Percentiles rank a stretch among this genome's conserved stretches.
These are phyloP conservation scores for Naso thynnoides DNA, from an alignment of 2,797 vertebrate genomes.

Conservation along the genomic window DNA sequence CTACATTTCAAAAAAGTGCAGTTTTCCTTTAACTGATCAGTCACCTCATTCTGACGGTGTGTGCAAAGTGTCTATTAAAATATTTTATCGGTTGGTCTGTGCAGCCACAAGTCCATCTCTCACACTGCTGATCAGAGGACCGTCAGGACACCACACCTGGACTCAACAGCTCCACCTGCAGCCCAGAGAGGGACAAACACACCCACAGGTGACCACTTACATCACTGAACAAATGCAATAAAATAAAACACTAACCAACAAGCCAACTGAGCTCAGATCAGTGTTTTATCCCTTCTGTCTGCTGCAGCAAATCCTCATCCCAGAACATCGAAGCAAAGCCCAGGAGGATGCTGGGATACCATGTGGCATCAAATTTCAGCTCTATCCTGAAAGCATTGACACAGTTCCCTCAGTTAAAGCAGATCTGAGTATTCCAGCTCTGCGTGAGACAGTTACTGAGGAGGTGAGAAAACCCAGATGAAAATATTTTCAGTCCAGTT, in stretches of 20 bases:
- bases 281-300: not conserved
- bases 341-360: constrained; percentile 88
- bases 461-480: constrained; percentile 80
- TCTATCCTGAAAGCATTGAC: constrained; percentile 23
- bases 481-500: no score
- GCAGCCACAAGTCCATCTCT: constrained; percentile 55
- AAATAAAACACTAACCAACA: not conserved
- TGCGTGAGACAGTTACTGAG: constrained; percentile 88
- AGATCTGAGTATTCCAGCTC: constrained; percentile 91
- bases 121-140: constrained; percentile 91
- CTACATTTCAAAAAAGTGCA: no score
- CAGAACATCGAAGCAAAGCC: constrained; percentile 83
- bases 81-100: not conserved
- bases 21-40: no score
- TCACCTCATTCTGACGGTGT: no score
- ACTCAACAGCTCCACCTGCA: constrained; percentile 92
- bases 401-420: constrained; percentile 89
- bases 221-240: not conserved
- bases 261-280: not conserved
- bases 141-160: constrained; percentile 91
- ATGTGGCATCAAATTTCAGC: constrained; percentile 86
- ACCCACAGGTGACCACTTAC: constrained; percentile 6
- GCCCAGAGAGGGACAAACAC: constrained; percentile 81
- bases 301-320: constrained; percentile 83
- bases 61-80: no score